Conservation (phyloP, 2,797 vertebrate species). For the Acrossocheilus fasciatus region DNA sequence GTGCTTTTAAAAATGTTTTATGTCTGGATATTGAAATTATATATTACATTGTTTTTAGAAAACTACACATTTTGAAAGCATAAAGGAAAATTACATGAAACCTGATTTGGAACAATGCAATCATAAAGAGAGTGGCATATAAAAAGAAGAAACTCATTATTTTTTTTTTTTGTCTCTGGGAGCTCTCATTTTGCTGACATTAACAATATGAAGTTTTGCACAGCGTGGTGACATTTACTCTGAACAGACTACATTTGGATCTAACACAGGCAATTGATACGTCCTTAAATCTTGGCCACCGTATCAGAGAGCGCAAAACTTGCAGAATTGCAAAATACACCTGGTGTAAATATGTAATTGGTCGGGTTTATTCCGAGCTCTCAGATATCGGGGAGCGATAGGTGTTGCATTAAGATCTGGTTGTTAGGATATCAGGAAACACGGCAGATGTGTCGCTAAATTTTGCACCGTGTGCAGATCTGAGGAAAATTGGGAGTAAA, state of each 20-base stretch:
- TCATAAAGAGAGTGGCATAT: conserved; percentile 71
- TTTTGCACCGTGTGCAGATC: conserved; percentile 89
- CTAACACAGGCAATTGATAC: conserved; percentile 76
- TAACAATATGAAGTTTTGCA: conserved; percentile 74
- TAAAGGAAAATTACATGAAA: conserved; percentile 73
- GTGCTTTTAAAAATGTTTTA: conserved; percentile 46
- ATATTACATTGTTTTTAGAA: conserved; percentile 47
- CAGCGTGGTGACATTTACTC: conserved; percentile 64
- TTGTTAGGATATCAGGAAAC: conserved; percentile 82
- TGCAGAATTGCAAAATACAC: conserved; percentile 81
- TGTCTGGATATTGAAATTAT: conserved; percentile 69
- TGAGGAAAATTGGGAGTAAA: conserved; percentile 92
- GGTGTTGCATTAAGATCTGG: conserved; percentile 81
- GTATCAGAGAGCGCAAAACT: conserved; percentile 51
- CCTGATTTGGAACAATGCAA: conserved; percentile 78
- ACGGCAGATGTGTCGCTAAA: conserved; percentile 78
- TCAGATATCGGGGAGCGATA: conserved; percentile 81
- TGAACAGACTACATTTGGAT: conserved; percentile 76
- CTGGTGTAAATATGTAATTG: conserved; percentile 84
- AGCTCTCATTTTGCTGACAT: conserved; percentile 76
- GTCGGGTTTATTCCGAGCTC: conserved; percentile 80
- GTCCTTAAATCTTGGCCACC: conserved; percentile 63
- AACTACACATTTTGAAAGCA: conserved; percentile 55
- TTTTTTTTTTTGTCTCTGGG: conserved; percentile 65
- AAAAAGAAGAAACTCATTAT: conserved; percentile 72